A percentile compares a stretch with the other conserved stretches of the same genome.
Evolutionary conservation across 2,113 vertebrate genomes (phyloP).

Genomic region (Oostethus manadensis): DNA sequence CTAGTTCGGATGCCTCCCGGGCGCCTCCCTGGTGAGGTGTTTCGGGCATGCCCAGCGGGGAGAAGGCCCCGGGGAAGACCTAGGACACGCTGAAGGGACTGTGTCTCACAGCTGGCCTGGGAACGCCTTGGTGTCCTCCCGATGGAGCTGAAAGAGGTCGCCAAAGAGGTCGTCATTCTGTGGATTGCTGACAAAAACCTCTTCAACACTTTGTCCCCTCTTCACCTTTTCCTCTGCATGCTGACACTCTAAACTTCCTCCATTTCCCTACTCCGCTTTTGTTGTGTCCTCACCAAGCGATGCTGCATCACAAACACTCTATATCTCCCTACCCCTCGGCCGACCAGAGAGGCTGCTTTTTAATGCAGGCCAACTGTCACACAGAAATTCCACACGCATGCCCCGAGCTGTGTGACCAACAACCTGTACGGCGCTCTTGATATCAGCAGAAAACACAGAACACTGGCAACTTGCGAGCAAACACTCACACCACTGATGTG

Average conservation of each 20-base stretch:
- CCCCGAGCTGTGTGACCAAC: slow-evolving; percentile 31
- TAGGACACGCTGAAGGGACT: no score
- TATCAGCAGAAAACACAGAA: neutral
- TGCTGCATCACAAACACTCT: slow-evolving; percentile 30
- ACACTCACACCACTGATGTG: neutral
- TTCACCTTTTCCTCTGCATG: slow-evolving; percentile 14
- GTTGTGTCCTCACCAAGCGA: slow-evolving; percentile 35
- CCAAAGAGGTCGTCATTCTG: no score
- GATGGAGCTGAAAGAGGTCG: no score
- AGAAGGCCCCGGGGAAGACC: no score
- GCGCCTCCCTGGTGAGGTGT: no score
- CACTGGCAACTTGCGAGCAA: neutral
- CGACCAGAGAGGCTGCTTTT: slow-evolving; percentile 10
- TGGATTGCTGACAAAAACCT: slow-evolving; percentile 15
- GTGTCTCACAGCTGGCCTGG: no score
- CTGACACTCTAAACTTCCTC: neutral
- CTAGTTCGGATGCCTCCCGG: no score
- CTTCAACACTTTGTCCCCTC: slow-evolving; percentile 6
- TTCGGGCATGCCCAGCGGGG: no score
- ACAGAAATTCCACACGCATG: slow-evolving; percentile 16
- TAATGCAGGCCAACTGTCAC: slow-evolving; percentile 46
- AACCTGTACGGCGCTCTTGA: slow-evolving; percentile 11
- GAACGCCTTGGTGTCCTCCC: no score
- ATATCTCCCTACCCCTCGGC: neutral
- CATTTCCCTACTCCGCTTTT: slow-evolving; percentile 8